These are phyloP conservation scores for Percina caprodes DNA, from an alignment of 2,113 vertebrate genomes.

Conservation along the genomic window DNA sequence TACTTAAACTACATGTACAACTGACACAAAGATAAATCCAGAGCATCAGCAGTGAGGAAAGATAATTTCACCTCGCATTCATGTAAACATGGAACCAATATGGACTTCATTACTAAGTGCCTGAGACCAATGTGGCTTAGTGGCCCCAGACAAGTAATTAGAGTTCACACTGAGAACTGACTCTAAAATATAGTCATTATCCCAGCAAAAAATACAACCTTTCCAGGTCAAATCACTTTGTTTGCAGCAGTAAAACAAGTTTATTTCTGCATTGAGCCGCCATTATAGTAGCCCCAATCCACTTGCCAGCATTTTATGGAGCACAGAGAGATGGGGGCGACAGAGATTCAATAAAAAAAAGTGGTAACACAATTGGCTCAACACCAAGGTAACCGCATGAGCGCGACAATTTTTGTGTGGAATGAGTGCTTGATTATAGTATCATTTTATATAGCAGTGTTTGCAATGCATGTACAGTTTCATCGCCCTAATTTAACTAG, in stretches of 20 bases:
- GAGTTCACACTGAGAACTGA: conserved; percentile 75
- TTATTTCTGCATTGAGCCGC: conserved; percentile 96
- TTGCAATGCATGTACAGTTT: conserved; percentile 43
- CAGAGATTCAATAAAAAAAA: conserved; percentile 85
- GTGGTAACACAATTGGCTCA: conserved; percentile 70
- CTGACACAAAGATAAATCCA: background rate
- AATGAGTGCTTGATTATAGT: conserved; percentile 50
- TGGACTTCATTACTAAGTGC: conserved; percentile 71
- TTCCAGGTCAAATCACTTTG: conserved; percentile 96
- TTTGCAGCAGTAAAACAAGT: conserved; percentile 96
- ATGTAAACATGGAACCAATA: conserved; percentile 66
- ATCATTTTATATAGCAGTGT: conserved; percentile 47
- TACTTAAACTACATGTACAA: background rate
- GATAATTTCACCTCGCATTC: conserved; percentile 36
- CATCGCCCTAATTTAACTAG: conserved; percentile 72
- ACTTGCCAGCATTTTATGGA: conserved; percentile 96
- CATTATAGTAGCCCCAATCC: conserved; percentile 92
- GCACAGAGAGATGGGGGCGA: conserved; percentile 89
- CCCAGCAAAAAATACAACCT: conserved; percentile 93
- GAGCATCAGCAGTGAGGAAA: background rate
- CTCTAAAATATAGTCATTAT: conserved; percentile 89
- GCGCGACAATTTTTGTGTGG: conserved; percentile 41
- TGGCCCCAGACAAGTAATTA: conserved; percentile 82
- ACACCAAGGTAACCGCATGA: conserved; percentile 45
- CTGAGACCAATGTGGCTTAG: conserved; percentile 69